These are phyloP conservation scores for Himantopus leucocephalus DNA, from an alignment of 2,113 vertebrate genomes.

Conservation along the genomic window DNA sequence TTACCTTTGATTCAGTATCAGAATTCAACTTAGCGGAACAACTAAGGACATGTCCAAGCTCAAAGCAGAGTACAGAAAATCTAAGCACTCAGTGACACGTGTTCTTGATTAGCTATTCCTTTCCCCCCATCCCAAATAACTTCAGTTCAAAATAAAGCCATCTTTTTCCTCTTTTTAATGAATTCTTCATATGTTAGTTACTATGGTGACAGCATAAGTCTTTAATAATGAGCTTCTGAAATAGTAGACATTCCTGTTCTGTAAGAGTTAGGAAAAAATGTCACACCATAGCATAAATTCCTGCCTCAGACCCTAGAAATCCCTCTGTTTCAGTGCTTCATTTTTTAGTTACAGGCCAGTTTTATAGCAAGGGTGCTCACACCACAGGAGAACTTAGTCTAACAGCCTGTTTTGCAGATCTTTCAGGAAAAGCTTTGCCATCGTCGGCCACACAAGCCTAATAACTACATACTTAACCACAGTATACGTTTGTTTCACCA, in stretches of 20 bases:
- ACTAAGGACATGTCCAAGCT: background rate
- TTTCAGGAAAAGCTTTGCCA: background rate
- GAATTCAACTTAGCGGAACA: background rate
- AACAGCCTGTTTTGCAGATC: background rate
- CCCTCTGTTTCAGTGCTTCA: background rate
- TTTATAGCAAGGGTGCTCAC: background rate
- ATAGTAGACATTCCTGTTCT: background rate
- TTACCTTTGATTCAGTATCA: background rate
- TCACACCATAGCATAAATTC: background rate
- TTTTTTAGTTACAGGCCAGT: background rate
- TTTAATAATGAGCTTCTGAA: conserved; percentile 23
- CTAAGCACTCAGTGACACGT: background rate
- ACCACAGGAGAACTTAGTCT: background rate
- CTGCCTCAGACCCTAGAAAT: background rate
- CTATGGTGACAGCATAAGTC: background rate
- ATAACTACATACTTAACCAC: background rate
- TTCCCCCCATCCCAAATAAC: background rate
- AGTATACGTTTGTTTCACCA: background rate
- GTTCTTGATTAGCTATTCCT: background rate
- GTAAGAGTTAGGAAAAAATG: background rate
- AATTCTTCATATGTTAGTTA: background rate
- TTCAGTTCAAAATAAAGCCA: background rate
- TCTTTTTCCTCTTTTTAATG: background rate
- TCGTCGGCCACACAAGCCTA: background rate
- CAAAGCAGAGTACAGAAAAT: background rate